Evolutionary conservation across 2,888 invertebrate species (phyloP), one percentile per base, ranked within the genome.

Genomic region (Ypsolopha sequella): DNA sequence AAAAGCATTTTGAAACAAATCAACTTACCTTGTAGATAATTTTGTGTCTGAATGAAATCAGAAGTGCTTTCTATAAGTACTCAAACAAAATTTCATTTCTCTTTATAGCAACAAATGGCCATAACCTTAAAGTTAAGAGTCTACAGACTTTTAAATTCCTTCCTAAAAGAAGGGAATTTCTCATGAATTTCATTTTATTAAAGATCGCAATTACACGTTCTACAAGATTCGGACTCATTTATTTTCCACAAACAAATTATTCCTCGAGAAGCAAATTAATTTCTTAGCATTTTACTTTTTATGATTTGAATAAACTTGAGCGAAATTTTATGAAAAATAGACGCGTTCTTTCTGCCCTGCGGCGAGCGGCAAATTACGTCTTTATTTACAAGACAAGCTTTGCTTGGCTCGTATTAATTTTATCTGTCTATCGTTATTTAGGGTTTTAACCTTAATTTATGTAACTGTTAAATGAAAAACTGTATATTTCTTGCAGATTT

Each of bases 281-380:
- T 81, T 67, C 72, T 72, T 65, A 68, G 76, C 73, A 80, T 81
- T 78, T 80, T 80, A 80, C 78, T 80, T 78, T 73, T 80, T 77
- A 73, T 76, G 77, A 81, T 78, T 73, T 79, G 76, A 80, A 79
- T 80, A 80, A 82, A 78, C 75, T 80, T 74, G 72, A 75, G 74
- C 71, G 71, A 76, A 76, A 78, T 79, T 84, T 81, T 72, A 72
- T 71, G 74, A 79, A 79, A 82, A 78, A 76, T 73, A 78, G 69
- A 73, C 65, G 73, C 64, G 64, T 68, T 62, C 62, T 45, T 45
- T 51, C 62, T 64, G 56, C 80, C 81, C 80, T 59, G 78, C 75
- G 82, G 84, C 81, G 70, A 74, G 61, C 65, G 67, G 70, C 73
- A 81, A 85, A 86, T 86, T 84, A 79, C 80, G 66, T 78, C 74